phyloP scores from a whole-genome alignment of 2,797 vertebrate genomes.

The Gallinago stenura region DNA sequence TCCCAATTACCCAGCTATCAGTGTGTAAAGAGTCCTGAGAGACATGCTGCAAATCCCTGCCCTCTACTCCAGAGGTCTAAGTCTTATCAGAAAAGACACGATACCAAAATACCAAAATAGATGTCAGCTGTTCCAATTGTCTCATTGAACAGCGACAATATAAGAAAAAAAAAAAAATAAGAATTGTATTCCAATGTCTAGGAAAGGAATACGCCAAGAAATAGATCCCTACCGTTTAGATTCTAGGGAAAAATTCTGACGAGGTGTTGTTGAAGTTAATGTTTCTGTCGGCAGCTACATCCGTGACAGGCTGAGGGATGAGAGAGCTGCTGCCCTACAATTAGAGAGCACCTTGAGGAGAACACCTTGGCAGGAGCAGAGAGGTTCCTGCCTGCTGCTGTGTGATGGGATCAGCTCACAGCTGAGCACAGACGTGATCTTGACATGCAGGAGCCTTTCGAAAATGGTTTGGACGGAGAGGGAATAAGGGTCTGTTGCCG shows the following conservation, averaged over 20 bases:
- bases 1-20: neutral
- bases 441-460: neutral
- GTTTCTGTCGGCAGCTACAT: neutral
- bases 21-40: neutral
- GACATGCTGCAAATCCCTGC: neutral
- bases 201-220: neutral
- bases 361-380: neutral
- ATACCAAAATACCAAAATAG: neutral
- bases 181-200: neutral
- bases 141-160: neutral
- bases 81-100: neutral
- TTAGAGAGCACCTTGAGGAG: neutral
- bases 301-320: neutral
- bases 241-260: neutral
- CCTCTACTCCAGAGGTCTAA: neutral
- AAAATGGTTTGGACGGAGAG: neutral
- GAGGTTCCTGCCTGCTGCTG: neutral
- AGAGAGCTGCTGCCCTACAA: neutral
- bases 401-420: neutral
- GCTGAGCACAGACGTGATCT: neutral
- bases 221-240: neutral
- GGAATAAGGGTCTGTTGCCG: neutral
- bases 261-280: neutral
- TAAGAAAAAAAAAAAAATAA: neutral
- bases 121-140: neutral